phyloP scores from a whole-genome alignment of 2,888 invertebrate species.

The Acheta domesticus region DNA sequence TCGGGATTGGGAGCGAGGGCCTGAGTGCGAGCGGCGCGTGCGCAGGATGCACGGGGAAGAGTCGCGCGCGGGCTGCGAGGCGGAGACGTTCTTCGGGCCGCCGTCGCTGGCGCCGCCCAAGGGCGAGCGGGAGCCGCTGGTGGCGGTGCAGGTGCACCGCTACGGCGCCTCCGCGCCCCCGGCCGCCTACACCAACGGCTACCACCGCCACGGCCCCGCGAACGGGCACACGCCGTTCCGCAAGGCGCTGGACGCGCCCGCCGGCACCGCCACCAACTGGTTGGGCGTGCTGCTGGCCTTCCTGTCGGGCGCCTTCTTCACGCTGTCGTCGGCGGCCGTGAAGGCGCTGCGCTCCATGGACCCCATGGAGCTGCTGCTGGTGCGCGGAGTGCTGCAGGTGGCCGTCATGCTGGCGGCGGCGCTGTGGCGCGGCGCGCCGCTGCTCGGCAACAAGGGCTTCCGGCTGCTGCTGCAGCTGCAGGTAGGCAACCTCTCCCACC shows the following conservation, averaged over 20 bases:
- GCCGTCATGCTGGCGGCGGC: conserved; percentile 46
- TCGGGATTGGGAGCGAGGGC: too few species aligned
- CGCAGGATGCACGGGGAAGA: not conserved
- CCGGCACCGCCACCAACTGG: conserved; percentile 18
- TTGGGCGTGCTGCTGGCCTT: conserved; percentile 49
- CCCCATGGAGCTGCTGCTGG: conserved; percentile 49
- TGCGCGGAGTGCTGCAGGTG: conserved; percentile 48
- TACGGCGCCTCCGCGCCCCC: not conserved
- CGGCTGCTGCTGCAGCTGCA: conserved; percentile 47
- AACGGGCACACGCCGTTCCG: not conserved
- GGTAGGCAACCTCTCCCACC: conserved; percentile 38
- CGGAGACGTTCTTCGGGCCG: not conserved
- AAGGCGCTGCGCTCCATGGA: conserved; percentile 49
- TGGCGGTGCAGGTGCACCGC: not conserved
- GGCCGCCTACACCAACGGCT: not conserved
- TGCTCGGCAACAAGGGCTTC: conserved; percentile 47
- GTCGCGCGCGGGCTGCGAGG: not conserved
- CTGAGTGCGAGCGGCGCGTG: not conserved
- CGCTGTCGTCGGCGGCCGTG: conserved; percentile 49
- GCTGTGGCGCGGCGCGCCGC: conserved; percentile 42
- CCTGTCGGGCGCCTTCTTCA: conserved; percentile 51
- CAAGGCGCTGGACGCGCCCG: not conserved
- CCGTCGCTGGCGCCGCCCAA: not conserved
- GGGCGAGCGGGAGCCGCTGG: not conserved
- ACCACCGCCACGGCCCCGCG: not conserved